phyloP scores from a whole-genome alignment of 1,140 invertebrate species.

The Tetragnatha versicolor region DNA sequence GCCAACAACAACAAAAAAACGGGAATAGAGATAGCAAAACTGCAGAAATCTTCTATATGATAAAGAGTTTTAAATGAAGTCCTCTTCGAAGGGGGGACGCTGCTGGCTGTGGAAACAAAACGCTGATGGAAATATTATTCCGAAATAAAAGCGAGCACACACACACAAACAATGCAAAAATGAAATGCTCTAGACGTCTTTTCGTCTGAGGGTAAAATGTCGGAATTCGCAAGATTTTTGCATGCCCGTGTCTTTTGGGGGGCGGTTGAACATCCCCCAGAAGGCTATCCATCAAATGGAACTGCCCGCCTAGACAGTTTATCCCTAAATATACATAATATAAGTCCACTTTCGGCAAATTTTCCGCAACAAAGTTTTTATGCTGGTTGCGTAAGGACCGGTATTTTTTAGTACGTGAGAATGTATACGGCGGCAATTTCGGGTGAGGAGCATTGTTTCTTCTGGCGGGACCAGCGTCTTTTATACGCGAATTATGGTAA shows the following conservation, averaged over 20 bases:
- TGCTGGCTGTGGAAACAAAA: too few species aligned
- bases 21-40: not conserved
- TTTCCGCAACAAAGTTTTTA: conserved; percentile 49
- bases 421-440: conserved; percentile 24
- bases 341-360: conserved; percentile 35
- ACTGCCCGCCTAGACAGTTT: conserved; percentile 17
- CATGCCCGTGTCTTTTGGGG: not conserved
- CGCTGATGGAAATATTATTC: conserved; percentile 51
- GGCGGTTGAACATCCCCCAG: not conserved
- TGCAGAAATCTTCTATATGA: conserved; percentile 36
- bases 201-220: not conserved
- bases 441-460: conserved; percentile 21
- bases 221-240: conserved; percentile 49
- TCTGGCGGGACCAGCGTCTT: conserved; percentile 3
- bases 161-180: conserved; percentile 18
- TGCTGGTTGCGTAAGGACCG: not conserved
- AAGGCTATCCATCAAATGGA: conserved; percentile 28
- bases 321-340: conserved; percentile 50
- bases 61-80: conserved; percentile 54
- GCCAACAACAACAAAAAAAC: not conserved
- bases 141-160: conserved; percentile 32
- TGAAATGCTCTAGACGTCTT: not conserved
- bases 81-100: not conserved
- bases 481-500: conserved; percentile 48
- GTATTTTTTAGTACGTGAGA: conserved; percentile 22